Evolutionary conservation across 2,888 invertebrate species (phyloP), one percentile per base, ranked within the genome.

Genomic region (Brachycybe producta): DNA sequence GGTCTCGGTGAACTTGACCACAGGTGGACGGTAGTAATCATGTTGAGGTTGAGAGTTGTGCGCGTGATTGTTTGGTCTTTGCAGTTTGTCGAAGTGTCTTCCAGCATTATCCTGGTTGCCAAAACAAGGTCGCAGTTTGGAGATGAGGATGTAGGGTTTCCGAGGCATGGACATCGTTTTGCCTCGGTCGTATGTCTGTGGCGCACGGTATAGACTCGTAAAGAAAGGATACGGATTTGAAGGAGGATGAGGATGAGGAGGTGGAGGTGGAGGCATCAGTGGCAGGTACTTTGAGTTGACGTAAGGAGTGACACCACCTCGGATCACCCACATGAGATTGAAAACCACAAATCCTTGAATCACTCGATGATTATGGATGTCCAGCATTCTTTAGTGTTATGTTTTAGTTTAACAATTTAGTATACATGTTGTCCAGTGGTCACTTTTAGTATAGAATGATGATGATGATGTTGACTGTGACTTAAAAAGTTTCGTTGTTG

Each of bases 101-200:
- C n/a, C n/a, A 17, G 30, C 44, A 17, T 23, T 30, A 17, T 44
- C 30, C n/a, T n/a, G n/a, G 28, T 17, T 11, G 19, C 11, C 5
- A n/a, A 30, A 30, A 28, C 44, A 44, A 1, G 44, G 44, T 5
- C 44, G 11, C 19, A 44, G 19, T 17, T 44, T 44, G 3, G 44
- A 44, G 11, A 44, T 32, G 15, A 44, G 7, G 32, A 44, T 32
- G 17, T 30, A 44, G 32, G 44, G 44, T 11, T 28, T 3, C n/a
- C n/a, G n/a, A 4, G 24, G 42, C 17, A 24, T 17, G 2, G 3
- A 19, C 19, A 32, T 11, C n/a, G 28, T 5, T n/a, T 44, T 44
- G 5, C 32, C 32, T 8, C 44, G 27, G 44, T 44, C 27, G 17
- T 44, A 44, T 21, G 44, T 44, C n/a, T 44, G 44, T 2, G 32